Percentiles rank a stretch among this genome's conserved stretches.
phyloP scores from a whole-genome alignment of 92 coral and sea anemone genomes.

The Anthopleura xanthogrammica region DNA sequence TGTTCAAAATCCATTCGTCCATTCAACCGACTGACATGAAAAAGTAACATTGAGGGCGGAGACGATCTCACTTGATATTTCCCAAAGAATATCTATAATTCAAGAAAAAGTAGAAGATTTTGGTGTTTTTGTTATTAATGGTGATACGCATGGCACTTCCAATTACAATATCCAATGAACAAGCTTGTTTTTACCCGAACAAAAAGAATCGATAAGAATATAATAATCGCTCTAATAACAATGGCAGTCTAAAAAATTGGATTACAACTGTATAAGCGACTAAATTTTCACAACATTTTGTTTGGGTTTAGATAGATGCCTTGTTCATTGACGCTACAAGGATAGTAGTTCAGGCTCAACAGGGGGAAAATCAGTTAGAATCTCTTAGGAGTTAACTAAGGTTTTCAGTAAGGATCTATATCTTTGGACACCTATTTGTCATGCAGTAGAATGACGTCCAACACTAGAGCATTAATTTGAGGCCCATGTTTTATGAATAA shows the following conservation, averaged over 20 bases:
- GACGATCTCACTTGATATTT: neutral
- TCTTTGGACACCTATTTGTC: neutral
- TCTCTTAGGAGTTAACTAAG: neutral
- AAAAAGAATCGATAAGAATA: too few species aligned
- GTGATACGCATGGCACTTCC: neutral
- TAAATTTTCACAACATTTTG: too few species aligned
- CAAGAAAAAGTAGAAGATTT: neutral
- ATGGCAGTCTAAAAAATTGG: too few species aligned
- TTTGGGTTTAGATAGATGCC: too few species aligned
- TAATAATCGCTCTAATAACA: too few species aligned
- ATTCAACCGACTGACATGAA: neutral
- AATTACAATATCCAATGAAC: neutral
- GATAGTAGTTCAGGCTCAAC: too few species aligned
- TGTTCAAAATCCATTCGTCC: neutral
- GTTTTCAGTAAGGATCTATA: neutral
- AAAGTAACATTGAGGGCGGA: neutral
- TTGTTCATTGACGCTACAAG: too few species aligned
- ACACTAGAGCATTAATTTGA: neutral
- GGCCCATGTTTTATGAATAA: neutral
- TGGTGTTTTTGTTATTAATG: neutral
- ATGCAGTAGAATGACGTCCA: neutral
- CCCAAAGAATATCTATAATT: neutral
- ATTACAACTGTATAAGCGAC: too few species aligned
- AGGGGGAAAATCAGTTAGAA: neutral
- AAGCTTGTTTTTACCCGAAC: neutral